Conservation (phyloP, 2,888 invertebrate genomes). For the Onchidella celtica region DNA sequence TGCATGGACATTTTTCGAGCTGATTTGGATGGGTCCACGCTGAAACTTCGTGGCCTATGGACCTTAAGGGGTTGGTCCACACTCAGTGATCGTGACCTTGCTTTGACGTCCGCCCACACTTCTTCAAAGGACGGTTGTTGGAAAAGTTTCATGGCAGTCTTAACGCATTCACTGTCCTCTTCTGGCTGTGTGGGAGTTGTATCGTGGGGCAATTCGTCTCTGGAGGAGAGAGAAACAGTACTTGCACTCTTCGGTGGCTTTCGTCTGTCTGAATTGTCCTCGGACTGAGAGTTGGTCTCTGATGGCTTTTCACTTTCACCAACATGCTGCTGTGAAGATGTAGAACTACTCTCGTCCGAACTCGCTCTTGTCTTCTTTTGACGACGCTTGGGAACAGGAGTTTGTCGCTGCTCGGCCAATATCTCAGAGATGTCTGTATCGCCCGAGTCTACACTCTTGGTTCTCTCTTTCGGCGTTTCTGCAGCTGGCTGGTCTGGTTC, state of each 20-base stretch:
- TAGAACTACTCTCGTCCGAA: neutral
- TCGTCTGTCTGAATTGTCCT: neutral
- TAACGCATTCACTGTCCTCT: neutral
- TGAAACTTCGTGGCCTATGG: slow-evolving; percentile 21
- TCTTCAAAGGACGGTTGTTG: slow-evolving; percentile 29
- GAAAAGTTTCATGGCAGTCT: neutral
- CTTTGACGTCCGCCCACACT: slow-evolving; percentile 30
- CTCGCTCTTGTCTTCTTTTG: neutral
- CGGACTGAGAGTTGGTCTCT: neutral
- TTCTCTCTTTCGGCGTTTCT: neutral
- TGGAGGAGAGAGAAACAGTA: neutral
- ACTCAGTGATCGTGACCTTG: slow-evolving; percentile 31
- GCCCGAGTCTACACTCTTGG: neutral
- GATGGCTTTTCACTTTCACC: neutral
- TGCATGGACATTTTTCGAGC: slow-evolving; percentile 35
- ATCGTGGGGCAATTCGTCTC: neutral
- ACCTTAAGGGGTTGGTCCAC: neutral
- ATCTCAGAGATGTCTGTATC: neutral
- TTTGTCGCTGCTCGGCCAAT: neutral
- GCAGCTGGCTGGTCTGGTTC: neutral
- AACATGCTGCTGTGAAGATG: neutral
- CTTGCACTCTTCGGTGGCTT: neutral
- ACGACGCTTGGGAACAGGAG: neutral
- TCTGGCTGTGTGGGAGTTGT: neutral
- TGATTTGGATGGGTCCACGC: slow-evolving; percentile 34